Base-by-base conservation (phyloP, 2,113 vertebrate species). In the Rafetus swinhoei region DNA sequence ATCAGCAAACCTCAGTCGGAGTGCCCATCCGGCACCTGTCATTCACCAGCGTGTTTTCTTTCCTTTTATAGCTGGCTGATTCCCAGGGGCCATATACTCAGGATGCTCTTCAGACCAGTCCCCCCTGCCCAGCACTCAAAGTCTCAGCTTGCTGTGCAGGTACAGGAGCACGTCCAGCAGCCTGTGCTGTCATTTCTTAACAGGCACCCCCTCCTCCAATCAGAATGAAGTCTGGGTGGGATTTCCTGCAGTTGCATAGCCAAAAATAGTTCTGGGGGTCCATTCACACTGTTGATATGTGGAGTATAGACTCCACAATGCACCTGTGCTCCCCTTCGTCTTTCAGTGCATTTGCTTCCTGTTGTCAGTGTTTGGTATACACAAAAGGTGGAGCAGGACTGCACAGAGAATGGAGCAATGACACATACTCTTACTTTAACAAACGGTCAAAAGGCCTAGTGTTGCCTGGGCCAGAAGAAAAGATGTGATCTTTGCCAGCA, bases 401-500 rank as follows among this genome's bases (percentile, higher is more conserved):
- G 21, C 62, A 32, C 29, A 32, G 62, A n/a, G 32, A 69, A 69
- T 29, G 15, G 62, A n/a, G 29, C 29, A 69, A 69, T 69, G 62
- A 69, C 62, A 69, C 16, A n/a, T 69, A 18, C 62, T 69, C 15
- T 69, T 69, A 69, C n/a, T 69, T 19, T 18, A n/a, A 69, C 62
- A 69, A 32, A 29, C 9, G 32, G 62, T 32, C 62, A n/a, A 9
- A 69, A 69, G 29, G 18, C 15, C 32, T n/a, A 4, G 15, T n/a
- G n/a, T n/a, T 69, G 29, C 14, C 32, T n/a, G 39, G 24, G 19
- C 0, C 0, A 89, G 29, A n/a, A 18, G 15, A 69, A n/a, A 69
- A 18, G 62, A 69, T 2, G 8, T 4, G 0, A 3, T 3, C 29
- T 11, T 7, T 2, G 9, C 9, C 25, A 21, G 13, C 45, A 45